Evolutionary conservation across 2,113 vertebrate genomes (phyloP).

Genomic region (Chionomys nivalis): DNA sequence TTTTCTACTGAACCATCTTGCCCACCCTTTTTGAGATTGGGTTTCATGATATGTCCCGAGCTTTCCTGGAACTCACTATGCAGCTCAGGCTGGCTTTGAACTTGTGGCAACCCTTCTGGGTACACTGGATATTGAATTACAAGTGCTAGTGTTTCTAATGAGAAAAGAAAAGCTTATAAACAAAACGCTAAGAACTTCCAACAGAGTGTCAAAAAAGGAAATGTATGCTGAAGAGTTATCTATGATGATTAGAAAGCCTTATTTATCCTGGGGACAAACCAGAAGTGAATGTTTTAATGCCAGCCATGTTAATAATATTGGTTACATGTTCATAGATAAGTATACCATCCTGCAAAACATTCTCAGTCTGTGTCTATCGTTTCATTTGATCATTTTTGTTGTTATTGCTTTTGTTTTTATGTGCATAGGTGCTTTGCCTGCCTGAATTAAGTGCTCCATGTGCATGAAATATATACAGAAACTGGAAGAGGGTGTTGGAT

Average conservation of each 20-base stretch:
- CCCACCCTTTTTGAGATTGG: background rate
- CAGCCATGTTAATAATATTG: background rate
- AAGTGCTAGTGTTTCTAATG: constrained; percentile 14
- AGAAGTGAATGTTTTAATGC: background rate
- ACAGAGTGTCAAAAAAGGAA: background rate
- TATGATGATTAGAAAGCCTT: background rate
- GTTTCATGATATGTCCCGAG: no score
- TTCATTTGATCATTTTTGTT: constrained; percentile 1
- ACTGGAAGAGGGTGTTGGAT: background rate
- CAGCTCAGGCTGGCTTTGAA: background rate
- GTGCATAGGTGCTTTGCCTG: background rate
- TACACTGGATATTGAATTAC: background rate
- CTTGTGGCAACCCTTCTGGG: background rate
- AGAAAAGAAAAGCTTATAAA: background rate
- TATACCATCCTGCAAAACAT: background rate
- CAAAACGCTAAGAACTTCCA: background rate
- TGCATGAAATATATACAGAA: background rate
- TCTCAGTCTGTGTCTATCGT: background rate
- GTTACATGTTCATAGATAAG: background rate
- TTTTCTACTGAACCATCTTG: background rate
- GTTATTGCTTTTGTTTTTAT: background rate
- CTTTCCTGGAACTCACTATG: background rate
- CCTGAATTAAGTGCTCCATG: no score
- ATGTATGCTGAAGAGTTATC: background rate
- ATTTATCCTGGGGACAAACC: background rate